Evolutionary conservation across 2,888 invertebrate species (phyloP).

Genomic region (Zygogramma bicolorata): DNA sequence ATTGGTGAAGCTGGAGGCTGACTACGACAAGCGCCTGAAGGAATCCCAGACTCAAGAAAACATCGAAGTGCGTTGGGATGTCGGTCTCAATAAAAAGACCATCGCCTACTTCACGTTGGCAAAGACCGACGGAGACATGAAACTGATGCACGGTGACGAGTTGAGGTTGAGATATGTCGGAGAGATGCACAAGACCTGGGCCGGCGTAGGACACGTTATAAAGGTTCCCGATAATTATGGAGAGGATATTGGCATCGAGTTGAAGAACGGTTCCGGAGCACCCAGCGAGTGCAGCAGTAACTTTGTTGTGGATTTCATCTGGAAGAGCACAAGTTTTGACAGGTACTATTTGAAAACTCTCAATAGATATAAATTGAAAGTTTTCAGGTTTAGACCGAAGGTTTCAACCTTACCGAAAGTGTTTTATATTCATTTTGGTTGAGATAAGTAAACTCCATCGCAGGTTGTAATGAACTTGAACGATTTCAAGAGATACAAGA

Average conservation of each 20-base stretch:
- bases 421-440: no score
- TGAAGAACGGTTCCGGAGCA: conserved; percentile 92
- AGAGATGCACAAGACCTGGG: conserved; percentile 94
- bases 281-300: conserved; percentile 95
- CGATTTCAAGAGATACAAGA: no score
- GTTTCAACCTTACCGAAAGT: no score
- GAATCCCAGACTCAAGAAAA: conserved; percentile 99
- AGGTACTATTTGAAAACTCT: conserved; percentile 71
- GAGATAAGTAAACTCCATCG: no score
- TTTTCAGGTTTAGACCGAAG: no score
- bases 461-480: no score
- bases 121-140: conserved; percentile 98
- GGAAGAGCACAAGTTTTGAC: conserved; percentile 99
- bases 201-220: conserved; percentile 98
- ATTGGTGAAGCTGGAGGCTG: conserved; percentile 95
- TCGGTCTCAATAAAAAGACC: conserved; percentile 97
- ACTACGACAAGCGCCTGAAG: conserved; percentile 97
- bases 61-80: conserved; percentile 98
- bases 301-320: conserved; percentile 98
- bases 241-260: conserved; percentile 97
- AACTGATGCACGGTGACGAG: conserved; percentile 99
- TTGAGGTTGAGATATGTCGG: conserved; percentile 92
- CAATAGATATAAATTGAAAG: no score
- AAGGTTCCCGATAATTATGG: conserved; percentile 96
- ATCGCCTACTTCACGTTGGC: conserved; percentile 98